These are phyloP conservation scores for Pocillopora meandrina DNA, from an alignment of 92 coral and sea anemone species.

Conservation along the genomic window DNA sequence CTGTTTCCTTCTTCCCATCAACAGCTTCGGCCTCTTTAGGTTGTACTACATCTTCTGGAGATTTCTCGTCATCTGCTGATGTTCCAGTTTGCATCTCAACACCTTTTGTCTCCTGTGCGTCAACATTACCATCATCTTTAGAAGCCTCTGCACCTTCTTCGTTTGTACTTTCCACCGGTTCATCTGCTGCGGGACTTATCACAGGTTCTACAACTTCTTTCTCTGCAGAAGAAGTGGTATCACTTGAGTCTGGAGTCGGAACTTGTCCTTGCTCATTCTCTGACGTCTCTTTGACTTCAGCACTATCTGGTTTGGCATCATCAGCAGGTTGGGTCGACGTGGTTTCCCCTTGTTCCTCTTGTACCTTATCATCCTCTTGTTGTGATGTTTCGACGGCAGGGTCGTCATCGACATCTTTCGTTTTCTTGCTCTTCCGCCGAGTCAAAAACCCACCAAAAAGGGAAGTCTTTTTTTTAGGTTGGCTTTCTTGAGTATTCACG, in stretches of 20 bases:
- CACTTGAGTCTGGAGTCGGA: neutral
- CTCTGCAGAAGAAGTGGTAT: neutral
- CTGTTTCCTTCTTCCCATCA: constrained; percentile 1
- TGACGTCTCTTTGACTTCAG: neutral
- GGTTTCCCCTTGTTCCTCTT: neutral
- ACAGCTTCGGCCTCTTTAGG: neutral
- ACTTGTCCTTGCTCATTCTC: constrained; percentile 5
- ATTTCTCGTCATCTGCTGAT: no score
- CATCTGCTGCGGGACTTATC: constrained; percentile 5
- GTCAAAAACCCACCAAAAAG: constrained; percentile 25
- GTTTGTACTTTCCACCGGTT: constrained; percentile 13
- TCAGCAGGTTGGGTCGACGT: neutral
- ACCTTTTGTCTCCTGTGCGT: neutral
- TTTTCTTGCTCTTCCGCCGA: constrained; percentile 33
- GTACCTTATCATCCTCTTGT: neutral
- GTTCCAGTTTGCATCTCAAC: neutral
- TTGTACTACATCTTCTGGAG: neutral
- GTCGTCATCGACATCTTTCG: neutral
- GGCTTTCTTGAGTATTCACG: neutral
- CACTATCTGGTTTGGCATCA: neutral
- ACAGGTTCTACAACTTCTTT: neutral
- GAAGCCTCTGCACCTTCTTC: neutral
- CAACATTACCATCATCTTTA: neutral
- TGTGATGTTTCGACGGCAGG: constrained; percentile 2
- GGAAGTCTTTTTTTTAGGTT: neutral